These are phyloP conservation scores for Silvanus unidentatus DNA, from an alignment of 2,888 invertebrate genomes.

Conservation along the genomic window DNA sequence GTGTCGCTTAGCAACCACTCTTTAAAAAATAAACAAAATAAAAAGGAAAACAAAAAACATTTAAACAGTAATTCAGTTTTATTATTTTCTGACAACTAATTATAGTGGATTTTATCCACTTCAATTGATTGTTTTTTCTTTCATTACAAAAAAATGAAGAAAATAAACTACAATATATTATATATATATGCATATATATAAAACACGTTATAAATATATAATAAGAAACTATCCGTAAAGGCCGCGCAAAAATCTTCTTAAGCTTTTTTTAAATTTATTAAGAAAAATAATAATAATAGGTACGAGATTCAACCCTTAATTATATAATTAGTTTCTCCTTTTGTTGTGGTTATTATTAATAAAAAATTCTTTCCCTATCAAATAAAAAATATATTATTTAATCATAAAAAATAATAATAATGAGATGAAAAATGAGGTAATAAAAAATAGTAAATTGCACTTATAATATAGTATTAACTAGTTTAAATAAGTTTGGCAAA, in stretches of 20 bases:
- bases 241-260: constrained; percentile 31
- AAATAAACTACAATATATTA: not conserved
- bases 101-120: constrained; percentile 9
- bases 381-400: constrained; percentile 16
- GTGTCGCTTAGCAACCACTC: too few species aligned
- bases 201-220: too few species aligned
- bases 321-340: too few species aligned
- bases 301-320: constrained; percentile 23
- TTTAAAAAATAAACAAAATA: too few species aligned
- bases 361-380: constrained; percentile 29
- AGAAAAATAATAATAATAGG: constrained; percentile 11
- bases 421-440: constrained; percentile 44
- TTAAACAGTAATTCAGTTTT: too few species aligned
- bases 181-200: not conserved
- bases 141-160: constrained; percentile 2
- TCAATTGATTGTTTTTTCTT: too few species aligned
- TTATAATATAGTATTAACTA: constrained; percentile 35
- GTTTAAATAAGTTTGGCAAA: constrained; percentile 41
- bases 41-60: too few species aligned
- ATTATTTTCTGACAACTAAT: too few species aligned
- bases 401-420: constrained; percentile 27
- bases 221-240: constrained; percentile 34
- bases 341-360: too few species aligned
- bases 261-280: not conserved
- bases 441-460: constrained; percentile 43